phyloP scores from a whole-genome alignment of 2,113 vertebrate species.

The Anser brachyrhynchus region DNA sequence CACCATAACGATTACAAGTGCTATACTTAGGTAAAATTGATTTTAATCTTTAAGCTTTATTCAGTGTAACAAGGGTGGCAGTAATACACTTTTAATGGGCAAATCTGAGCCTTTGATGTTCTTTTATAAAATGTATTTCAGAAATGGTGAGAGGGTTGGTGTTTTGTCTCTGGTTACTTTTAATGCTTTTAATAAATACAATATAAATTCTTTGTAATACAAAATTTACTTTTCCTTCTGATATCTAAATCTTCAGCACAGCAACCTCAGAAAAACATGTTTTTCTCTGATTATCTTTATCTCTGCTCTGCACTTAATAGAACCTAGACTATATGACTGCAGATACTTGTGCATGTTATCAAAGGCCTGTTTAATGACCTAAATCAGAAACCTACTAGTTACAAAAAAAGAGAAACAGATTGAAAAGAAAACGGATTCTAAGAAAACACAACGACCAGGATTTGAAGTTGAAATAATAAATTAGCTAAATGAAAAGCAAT shows the following conservation, averaged over 20 bases:
- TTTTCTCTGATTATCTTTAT: neutral
- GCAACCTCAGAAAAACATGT: fast-evolving
- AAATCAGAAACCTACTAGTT: neutral
- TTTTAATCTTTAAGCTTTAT: neutral
- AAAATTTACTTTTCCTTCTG: neutral
- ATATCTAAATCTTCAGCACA: neutral
- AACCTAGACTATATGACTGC: neutral
- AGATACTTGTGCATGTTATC: neutral
- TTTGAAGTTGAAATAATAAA: neutral
- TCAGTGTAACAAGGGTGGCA: neutral
- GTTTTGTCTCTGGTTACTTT: neutral
- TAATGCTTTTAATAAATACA: neutral
- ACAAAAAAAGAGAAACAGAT: neutral
- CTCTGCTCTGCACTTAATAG: neutral
- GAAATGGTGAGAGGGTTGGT: neutral
- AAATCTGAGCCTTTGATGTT: neutral
- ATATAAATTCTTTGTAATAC: neutral
- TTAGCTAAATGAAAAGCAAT: neutral
- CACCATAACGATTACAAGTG: neutral
- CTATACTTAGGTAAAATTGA: neutral
- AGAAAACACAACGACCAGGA: neutral
- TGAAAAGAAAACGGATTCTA: neutral
- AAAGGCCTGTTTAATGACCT: neutral
- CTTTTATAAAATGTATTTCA: neutral
- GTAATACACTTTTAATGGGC: neutral